Evolutionary conservation across 2,888 invertebrate genomes (phyloP).

Genomic region (Drosophila algonquin): DNA sequence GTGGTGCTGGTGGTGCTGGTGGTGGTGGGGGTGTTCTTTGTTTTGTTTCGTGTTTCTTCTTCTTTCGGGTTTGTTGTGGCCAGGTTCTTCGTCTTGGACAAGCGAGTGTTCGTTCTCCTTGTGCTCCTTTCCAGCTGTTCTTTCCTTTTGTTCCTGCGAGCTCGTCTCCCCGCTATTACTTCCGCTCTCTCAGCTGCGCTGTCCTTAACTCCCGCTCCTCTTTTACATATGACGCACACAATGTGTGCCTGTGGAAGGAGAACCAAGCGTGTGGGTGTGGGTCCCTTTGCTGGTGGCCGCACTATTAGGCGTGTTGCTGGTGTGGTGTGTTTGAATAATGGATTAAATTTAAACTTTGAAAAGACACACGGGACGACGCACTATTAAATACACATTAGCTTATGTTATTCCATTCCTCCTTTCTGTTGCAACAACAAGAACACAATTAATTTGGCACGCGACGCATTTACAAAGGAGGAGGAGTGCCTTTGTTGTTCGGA

Average conservation of each 20-base stretch:
- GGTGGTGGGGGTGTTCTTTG: constrained; percentile 36
- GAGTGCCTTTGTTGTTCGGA: constrained; percentile 33
- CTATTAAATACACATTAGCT: constrained; percentile 65
- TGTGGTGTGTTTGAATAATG: constrained; percentile 35
- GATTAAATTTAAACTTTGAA: constrained; percentile 59
- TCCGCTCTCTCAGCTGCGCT: constrained; percentile 31
- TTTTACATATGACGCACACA: constrained; percentile 69
- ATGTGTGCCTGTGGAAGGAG: constrained; percentile 5
- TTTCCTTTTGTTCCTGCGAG: constrained; percentile 28
- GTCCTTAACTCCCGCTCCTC: constrained; percentile 43
- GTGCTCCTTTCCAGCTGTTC: not conserved
- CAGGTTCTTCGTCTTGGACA: not conserved
- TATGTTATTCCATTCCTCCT: constrained; percentile 11
- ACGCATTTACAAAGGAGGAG: constrained; percentile 35
- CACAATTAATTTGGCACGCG: constrained; percentile 67
- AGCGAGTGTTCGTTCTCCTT: not conserved
- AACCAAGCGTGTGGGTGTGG: not conserved
- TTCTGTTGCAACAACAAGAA: constrained; percentile 31
- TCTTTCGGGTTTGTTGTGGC: constrained; percentile 19
- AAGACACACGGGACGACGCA: constrained; percentile 50
- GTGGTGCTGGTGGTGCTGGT: constrained; percentile 25
- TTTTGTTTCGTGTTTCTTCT: constrained; percentile 27
- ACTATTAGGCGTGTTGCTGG: not conserved
- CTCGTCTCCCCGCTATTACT: constrained; percentile 1
- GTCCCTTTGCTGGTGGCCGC: not conserved